phyloP scores from a whole-genome alignment of 2,888 invertebrate species.

The Sialis fuliginosa region DNA sequence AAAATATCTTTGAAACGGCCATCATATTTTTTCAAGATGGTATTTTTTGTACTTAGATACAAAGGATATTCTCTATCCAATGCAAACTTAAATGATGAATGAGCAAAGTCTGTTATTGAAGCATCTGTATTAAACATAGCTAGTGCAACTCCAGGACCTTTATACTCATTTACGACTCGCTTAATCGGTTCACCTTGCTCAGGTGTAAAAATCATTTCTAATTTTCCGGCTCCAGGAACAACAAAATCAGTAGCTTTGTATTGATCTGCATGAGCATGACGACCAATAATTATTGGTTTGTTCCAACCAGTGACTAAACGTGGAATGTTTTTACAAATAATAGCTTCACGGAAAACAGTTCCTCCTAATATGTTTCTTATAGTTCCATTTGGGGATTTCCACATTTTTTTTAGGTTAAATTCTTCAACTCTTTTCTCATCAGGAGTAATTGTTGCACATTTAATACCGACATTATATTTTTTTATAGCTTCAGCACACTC shows the following conservation, averaged over 20 bases:
- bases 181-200: conserved; percentile 37
- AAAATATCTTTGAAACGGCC: conserved; percentile 96
- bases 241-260: conserved; percentile 95
- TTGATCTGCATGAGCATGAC: conserved; percentile 97
- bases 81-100: conserved; percentile 84
- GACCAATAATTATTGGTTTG: conserved; percentile 93
- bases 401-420: conserved; percentile 75
- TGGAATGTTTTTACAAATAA: conserved; percentile 86
- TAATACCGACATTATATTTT: conserved; percentile 95
- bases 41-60: conserved; percentile 92
- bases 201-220: conserved; percentile 71
- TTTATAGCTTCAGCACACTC: conserved; percentile 94
- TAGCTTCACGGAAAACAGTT: conserved; percentile 66
- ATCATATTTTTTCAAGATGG: conserved; percentile 90
- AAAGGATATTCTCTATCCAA: conserved; percentile 71
- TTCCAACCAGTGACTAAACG: conserved; percentile 89
- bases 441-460: conserved; percentile 97
- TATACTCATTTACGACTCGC: conserved; percentile 64
- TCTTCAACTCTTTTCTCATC: conserved; percentile 92
- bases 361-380: conserved; percentile 77
- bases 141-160: conserved; percentile 78
- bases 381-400: conserved; percentile 81
- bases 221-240: conserved; percentile 75
- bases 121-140: conserved; percentile 95
- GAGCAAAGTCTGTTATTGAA: conserved; percentile 86